Base-by-base conservation (phyloP, 2,797 vertebrate genomes). In the Brachymystax lenok region DNA sequence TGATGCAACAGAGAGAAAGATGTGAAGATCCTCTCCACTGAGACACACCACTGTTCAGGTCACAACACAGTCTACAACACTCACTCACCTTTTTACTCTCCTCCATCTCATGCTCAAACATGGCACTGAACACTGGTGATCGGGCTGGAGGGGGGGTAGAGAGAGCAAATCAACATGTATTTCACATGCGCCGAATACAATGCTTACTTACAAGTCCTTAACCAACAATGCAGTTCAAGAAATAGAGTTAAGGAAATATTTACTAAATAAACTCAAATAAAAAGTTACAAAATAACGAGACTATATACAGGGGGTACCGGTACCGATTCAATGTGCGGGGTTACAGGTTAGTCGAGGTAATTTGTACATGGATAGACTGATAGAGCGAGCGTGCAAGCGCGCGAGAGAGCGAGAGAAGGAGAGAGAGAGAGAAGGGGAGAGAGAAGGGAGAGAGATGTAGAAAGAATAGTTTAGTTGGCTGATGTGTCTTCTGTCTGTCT, bases 101-200 rank as follows among this genome's bases (percentile, higher is more conserved):
- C 78, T 97, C 96, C 95, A 96, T 97, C 91, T 98, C 95, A 13
- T 96, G 96, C 90, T 98, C 96, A 89, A 97, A 98, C 96, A 96
- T 96, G 87, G 95, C 96, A 51, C 95, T 95, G 92, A 97, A 97
- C 78, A 97, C 95, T 0, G 95, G 96, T 33, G 95, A 96, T 28
- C 95, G 95, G 0, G 96, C 96, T 96, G 81, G 51, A 63, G 30
- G 16, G 30, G 67, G 7, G 68, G 10, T 7, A 69, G 69, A 24
- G 69, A 50, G 69, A 50, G 12, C 40, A 46, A 2, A 46, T 46
- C 10, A 46, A 3, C 12, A 12, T 13, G 2, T 46, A 46, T 33
- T 33, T 46, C 40, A 46, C 40, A 46, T 46, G 40, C 10, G 0
- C 40, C 10, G 10, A 46, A 46, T 46, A 46, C 40, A 46, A 46